Base-by-base conservation (phyloP, 2,113 vertebrate genomes). In the Ascaphus truei region DNA sequence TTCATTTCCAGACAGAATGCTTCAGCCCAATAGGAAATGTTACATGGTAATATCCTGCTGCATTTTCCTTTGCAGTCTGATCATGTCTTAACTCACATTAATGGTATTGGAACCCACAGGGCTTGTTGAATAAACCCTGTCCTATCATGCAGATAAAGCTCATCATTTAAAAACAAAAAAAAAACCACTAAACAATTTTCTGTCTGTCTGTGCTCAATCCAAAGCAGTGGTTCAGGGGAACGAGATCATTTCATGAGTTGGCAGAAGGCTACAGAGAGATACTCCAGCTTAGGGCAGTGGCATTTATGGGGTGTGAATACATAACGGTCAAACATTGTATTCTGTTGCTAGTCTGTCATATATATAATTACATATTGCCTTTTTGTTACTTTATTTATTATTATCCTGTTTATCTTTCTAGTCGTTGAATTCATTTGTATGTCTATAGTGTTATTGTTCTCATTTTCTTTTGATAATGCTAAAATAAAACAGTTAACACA, bases 81-180 rank as follows among this genome's bases (percentile, higher is more conserved):
- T 82, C 75, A 61, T 69, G 72, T 34, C 75, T 68, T 80, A 78
- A 82, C 78, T 85, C 71, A 78, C 45, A 62, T 74, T 72, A 62
- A 79, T 77, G 55, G 13, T 77, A 57, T 0, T 72, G 27, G 55
- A 64, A 75, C 75, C 78, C 26, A 26, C 34, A 61, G 73, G 77
- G 73, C 48, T 72, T 58, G 1, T 57, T 65, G 51, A 53, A 78
- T 69, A 81, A 76, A 81, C 33, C 78, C 56, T 80, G 79, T 80
- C 74, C 80, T 75, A 55, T 83, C 75, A 79, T 23, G 75, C 75
- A 75, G 37, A 39, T 29, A 27, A 62, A 76, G 71, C 75, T 76
- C 68, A 73, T 73, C 79, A 68, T 71, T 78, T 77, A 68, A 79
- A 74, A 27, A 22, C 16, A 79, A 68, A 79, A 74, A 27, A 22